Percentiles rank a stretch among this genome's conserved stretches.
These are phyloP conservation scores for Labroides dimidiatus DNA, from an alignment of 2,797 vertebrate genomes.

Conservation along the genomic window DNA sequence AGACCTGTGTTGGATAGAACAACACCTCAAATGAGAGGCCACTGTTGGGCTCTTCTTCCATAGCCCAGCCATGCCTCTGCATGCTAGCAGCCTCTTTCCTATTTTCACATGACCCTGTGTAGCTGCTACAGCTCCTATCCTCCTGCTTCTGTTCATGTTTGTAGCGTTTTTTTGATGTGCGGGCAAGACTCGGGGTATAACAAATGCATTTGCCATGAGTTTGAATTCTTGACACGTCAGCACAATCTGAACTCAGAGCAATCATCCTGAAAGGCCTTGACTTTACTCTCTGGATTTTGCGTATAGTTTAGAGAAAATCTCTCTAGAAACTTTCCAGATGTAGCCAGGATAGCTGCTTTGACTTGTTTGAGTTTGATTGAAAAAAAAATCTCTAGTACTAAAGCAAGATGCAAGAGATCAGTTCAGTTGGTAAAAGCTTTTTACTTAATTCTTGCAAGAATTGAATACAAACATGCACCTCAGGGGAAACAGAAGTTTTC, in stretches of 20 bases:
- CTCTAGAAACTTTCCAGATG: not conserved
- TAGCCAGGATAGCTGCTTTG: not conserved
- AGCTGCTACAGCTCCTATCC: slow-evolving; percentile 10
- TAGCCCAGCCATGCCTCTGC: slow-evolving; percentile 26
- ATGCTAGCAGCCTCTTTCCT: slow-evolving; percentile 42
- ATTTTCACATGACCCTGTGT: not conserved
- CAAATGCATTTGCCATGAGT: slow-evolving; percentile 2
- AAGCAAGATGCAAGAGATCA: too few species aligned
- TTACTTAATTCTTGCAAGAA: too few species aligned
- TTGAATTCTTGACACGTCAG: slow-evolving; percentile 23
- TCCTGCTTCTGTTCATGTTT: slow-evolving; percentile 24
- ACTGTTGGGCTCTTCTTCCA: slow-evolving; percentile 19
- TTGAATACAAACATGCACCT: too few species aligned
- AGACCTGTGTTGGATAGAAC: slow-evolving; percentile 7
- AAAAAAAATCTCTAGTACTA: too few species aligned
- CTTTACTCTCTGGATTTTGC: not conserved
- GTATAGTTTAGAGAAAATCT: not conserved
- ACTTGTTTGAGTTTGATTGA: slow-evolving; percentile 4
- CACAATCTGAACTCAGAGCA: not conserved
- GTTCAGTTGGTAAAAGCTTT: too few species aligned
- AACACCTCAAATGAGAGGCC: slow-evolving; percentile 17
- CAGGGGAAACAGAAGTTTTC: too few species aligned
- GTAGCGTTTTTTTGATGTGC: slow-evolving; percentile 17
- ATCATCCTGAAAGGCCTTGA: not conserved
- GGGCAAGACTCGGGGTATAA: not conserved